Percentiles rank a stretch among this genome's conserved stretches.
Conservation (phyloP, 2,888 invertebrate species). For the Diarsia dahlii region DNA sequence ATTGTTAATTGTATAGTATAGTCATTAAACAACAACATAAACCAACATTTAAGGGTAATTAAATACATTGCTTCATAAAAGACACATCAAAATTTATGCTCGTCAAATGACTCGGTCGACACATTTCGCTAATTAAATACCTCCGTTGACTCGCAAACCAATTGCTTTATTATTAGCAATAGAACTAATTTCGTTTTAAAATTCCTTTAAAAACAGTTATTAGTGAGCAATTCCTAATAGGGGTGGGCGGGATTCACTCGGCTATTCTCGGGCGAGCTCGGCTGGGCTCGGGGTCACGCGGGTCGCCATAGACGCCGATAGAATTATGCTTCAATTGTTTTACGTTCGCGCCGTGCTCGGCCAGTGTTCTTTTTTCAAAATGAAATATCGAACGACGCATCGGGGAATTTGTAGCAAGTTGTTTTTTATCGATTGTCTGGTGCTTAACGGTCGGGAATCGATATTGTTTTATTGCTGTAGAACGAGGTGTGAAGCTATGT, state of each 20-base stretch:
- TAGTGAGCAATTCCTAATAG: conserved; percentile 76
- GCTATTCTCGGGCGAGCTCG: conserved; percentile 70
- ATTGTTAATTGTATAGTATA: conserved; percentile 1
- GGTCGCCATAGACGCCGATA: conserved; percentile 76
- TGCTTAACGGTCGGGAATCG: conserved; percentile 74
- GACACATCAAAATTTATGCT: conserved; percentile 39
- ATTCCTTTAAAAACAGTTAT: conserved; percentile 74
- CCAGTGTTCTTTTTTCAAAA: conserved; percentile 72
- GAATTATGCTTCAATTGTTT: conserved; percentile 88
- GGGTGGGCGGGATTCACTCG: conserved; percentile 75
- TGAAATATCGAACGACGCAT: conserved; percentile 71
- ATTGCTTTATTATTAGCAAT: conserved; percentile 45
- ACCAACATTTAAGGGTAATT: conserved; percentile 28
- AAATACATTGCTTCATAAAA: conserved; percentile 38
- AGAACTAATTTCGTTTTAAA: conserved; percentile 69
- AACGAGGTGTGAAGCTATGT: conserved; percentile 81
- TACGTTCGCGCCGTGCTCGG: conserved; percentile 75
- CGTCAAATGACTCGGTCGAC: conserved; percentile 22
- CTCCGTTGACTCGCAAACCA: conserved; percentile 28
- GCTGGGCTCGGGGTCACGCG: conserved; percentile 66
- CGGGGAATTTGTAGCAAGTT: conserved; percentile 71
- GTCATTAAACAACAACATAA: conserved; percentile 8
- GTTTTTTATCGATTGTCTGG: conserved; percentile 73
- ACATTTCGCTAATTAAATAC: conserved; percentile 30
- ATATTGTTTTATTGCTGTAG: conserved; percentile 78